Conservation (phyloP, 1,140 invertebrate genomes). For the Papilio xuthus region DNA sequence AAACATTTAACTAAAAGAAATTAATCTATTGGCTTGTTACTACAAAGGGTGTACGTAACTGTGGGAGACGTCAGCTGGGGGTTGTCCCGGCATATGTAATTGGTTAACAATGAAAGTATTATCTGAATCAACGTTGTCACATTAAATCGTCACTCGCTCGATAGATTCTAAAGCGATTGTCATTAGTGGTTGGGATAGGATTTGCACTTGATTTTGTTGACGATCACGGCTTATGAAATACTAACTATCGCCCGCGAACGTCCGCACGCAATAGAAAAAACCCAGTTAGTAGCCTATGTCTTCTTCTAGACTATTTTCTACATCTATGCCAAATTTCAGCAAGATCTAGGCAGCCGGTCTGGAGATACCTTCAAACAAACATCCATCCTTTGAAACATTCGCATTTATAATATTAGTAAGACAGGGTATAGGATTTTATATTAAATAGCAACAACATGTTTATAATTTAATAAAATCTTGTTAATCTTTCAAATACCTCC, state of each 20-base stretch:
- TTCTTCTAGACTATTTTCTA: no score
- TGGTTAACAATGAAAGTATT: conserved; percentile 56
- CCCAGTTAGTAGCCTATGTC: no score
- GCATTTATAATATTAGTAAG: no score
- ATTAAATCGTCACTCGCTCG: conserved; percentile 64
- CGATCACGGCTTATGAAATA: background rate
- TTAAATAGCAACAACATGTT: background rate
- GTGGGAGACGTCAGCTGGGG: conserved; percentile 65
- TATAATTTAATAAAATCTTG: background rate
- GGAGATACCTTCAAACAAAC: no score
- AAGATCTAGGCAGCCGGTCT: no score
- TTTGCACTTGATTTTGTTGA: conserved; percentile 19
- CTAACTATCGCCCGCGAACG: no score
- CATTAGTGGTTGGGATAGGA: conserved; percentile 39
- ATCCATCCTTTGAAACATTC: no score
- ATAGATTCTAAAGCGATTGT: conserved; percentile 55
- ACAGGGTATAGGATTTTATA: background rate
- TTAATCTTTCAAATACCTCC: background rate
- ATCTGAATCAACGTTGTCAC: conserved; percentile 65
- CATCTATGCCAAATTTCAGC: no score
- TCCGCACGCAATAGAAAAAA: no score
- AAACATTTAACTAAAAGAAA: conserved; percentile 21
- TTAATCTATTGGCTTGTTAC: conserved; percentile 37
- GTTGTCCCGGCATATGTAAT: conserved; percentile 55
- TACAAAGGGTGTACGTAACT: conserved; percentile 15